Evolutionary conservation across 2,113 vertebrate species (phyloP).

Genomic region (Varanus salvator): DNA sequence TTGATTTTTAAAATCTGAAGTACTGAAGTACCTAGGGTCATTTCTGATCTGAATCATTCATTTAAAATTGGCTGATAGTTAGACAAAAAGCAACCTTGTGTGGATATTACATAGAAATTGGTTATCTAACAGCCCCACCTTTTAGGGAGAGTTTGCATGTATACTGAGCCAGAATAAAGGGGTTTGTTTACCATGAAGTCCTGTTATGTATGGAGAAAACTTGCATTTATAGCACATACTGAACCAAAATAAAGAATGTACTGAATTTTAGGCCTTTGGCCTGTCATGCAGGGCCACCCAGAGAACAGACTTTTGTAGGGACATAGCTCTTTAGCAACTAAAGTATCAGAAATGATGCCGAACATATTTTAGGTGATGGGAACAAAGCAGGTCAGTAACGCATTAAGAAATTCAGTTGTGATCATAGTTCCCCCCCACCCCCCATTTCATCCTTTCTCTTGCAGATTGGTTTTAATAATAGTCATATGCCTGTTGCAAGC

Average conservation of each 20-base stretch:
- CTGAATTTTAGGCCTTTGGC: not conserved
- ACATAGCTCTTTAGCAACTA: not conserved
- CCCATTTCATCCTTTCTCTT: not conserved
- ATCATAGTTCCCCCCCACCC: not conserved
- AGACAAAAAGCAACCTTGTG: not conserved
- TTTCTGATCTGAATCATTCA: not conserved
- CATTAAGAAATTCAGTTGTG: not conserved
- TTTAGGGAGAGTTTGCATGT: not conserved
- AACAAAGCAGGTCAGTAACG: not conserved
- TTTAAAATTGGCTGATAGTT: no score
- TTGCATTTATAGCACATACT: no score
- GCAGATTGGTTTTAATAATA: not conserved
- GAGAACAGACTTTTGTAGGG: not conserved
- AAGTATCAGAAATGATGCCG: not conserved
- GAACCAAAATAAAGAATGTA: not conserved
- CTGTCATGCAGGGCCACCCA: not conserved
- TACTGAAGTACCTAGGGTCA: not conserved
- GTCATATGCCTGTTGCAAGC: not conserved
- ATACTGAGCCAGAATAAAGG: not conserved
- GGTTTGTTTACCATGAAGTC: no score
- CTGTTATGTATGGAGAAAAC: no score
- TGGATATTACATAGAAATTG: not conserved
- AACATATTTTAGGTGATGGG: not conserved
- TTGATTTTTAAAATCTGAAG: not conserved
- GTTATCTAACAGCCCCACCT: not conserved